Evolutionary conservation across 1,140 invertebrate genomes (phyloP), one percentile per base, ranked within the genome.

Genomic region (Notospermus geniculatus): DNA sequence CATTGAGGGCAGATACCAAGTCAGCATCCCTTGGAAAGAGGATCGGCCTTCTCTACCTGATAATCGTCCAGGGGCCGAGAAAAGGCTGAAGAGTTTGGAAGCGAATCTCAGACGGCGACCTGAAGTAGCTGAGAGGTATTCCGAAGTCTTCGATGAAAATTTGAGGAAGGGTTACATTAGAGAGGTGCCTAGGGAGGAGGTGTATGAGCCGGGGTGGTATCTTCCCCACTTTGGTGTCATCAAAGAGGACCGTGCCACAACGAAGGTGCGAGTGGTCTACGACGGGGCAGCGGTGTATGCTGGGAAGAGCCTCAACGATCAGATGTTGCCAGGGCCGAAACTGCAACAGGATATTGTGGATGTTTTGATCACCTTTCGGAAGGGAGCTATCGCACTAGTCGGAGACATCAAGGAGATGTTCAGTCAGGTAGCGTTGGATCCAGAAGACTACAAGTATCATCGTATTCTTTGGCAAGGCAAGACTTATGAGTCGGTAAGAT

Each of bases 1-100:
- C 15, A 36, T 36, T 7, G n/a, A 27, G 25, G 46, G 25, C 4
- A 50, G 46, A 50, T 50, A 50, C 25, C 19, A 50, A 50, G 46
- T 50, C 46, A 19, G 25, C n/a, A 50, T 50, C 25, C 46, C 46
- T n/a, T 50, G 46, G 46, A 50, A 50, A 50, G 46, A 50, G 46
- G 46, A 50, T 19, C n/a, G 25, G n/a, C n/a, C 19, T 19, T 7
- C 4, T 5, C n/a, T 50, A n/a, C 46, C 46, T 19, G 25, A 50
- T n/a, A 50, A 50, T 50, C 32, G 32, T 15, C 15, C 32, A 36
- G 32, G 5, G 15, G 15, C 32, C 32, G 32, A 36, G 32, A 36
- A 36, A 36, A 36, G 32, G 32, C 15, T 36, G 15, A 36, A 15
- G 32, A 36, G 32, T 36, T 15, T 36, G 4, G 32, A 36, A 15